phyloP scores from a whole-genome alignment of 2,888 invertebrate genomes.

The Agrilus cyanescens region DNA sequence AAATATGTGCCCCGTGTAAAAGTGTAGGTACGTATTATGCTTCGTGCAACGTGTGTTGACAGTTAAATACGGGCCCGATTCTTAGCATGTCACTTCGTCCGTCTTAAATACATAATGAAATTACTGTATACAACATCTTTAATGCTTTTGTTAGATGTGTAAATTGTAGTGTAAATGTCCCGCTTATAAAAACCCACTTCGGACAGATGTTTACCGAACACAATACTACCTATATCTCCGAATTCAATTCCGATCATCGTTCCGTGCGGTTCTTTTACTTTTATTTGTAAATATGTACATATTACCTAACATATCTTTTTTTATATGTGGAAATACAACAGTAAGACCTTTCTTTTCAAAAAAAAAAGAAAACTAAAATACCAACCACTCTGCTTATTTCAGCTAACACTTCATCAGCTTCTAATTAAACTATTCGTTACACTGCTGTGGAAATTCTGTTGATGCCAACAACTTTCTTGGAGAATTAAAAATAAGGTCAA shows the following conservation, averaged over 20 bases:
- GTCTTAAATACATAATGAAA: constrained; percentile 28
- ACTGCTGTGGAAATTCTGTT: no score
- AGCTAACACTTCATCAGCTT: no score
- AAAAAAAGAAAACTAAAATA: no score
- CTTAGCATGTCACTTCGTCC: constrained; percentile 26
- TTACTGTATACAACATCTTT: constrained; percentile 27
- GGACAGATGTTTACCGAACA: not conserved
- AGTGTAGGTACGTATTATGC: no score
- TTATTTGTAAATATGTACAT: constrained; percentile 2
- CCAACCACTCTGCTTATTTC: no score
- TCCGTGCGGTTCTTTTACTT: not conserved
- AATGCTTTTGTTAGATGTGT: constrained; percentile 20
- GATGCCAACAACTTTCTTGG: no score
- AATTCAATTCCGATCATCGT: constrained; percentile 1
- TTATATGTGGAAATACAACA: no score
- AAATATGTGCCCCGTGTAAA: not conserved
- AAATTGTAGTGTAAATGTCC: constrained; percentile 32
- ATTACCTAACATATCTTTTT: no score
- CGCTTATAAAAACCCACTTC: constrained; percentile 14
- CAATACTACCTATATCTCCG: not conserved
- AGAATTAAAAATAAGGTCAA: no score
- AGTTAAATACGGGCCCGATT: constrained; percentile 22
- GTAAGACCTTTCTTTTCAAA: no score
- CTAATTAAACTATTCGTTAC: no score
- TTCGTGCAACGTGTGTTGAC: constrained; percentile 20